phyloP scores from a whole-genome alignment of 1,140 invertebrate genomes.

The Euborellia annulipes region DNA sequence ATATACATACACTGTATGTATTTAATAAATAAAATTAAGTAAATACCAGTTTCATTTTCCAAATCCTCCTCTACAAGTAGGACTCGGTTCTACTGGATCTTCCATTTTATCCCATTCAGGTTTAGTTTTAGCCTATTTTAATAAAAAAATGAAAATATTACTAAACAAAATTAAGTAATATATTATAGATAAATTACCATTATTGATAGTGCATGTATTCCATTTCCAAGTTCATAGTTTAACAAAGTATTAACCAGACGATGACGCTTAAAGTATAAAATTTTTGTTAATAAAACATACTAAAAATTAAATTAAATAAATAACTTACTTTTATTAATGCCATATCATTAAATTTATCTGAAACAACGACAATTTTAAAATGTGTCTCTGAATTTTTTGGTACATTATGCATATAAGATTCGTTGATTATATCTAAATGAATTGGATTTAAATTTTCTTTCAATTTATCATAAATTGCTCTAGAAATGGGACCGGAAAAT shows the following conservation, averaged over 20 bases:
- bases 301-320: constrained; percentile 8
- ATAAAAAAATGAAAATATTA: constrained; percentile 7
- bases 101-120: constrained; percentile 48
- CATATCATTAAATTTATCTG: constrained; percentile 59
- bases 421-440: constrained; percentile 74
- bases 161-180: constrained; percentile 3
- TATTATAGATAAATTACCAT: constrained; percentile 27
- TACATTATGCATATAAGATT: constrained; percentile 88
- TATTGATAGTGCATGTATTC: constrained; percentile 78
- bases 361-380: constrained; percentile 83
- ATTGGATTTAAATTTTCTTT: constrained; percentile 40
- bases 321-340: constrained; percentile 56
- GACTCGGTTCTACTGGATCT: constrained; percentile 47
- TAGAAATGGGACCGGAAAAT: too few relatives aligned
- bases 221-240: constrained; percentile 50
- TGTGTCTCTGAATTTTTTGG: constrained; percentile 76
- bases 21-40: too few relatives aligned
- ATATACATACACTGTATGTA: too few relatives aligned
- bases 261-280: constrained; percentile 49
- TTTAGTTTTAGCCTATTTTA: constrained; percentile 52
- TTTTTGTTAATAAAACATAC: constrained; percentile 5
- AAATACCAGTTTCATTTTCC: too few relatives aligned
- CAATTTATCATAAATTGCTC: constrained; percentile 44
- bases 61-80: constrained; percentile 58
- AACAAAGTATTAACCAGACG: constrained; percentile 64